These are phyloP conservation scores for Passer montanus DNA, from an alignment of 2,113 vertebrate species.

Conservation along the genomic window DNA sequence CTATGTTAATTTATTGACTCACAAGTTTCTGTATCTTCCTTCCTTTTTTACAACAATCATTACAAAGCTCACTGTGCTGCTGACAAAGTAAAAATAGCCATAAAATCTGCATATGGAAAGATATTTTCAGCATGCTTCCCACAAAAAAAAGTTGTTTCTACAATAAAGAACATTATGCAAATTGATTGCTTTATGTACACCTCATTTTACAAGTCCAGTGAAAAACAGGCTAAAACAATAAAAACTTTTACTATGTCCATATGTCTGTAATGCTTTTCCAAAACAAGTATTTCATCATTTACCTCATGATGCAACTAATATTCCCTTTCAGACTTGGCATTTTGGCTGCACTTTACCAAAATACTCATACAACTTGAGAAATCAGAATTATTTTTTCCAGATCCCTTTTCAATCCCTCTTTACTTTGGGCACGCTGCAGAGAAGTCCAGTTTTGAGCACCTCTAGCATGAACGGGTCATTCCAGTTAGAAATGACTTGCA, in stretches of 20 bases:
- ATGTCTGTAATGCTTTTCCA: neutral
- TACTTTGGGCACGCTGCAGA: neutral
- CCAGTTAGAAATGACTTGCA: neutral
- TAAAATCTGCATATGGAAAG: neutral
- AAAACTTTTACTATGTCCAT: neutral
- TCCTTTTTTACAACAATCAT: neutral
- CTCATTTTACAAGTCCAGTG: neutral
- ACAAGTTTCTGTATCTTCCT: neutral
- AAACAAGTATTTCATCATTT: neutral
- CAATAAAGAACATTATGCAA: neutral
- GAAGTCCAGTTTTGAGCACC: neutral
- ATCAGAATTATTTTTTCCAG: neutral
- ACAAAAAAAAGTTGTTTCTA: neutral
- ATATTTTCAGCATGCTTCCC: neutral
- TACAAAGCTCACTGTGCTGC: neutral
- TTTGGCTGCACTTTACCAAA: neutral
- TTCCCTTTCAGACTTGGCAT: neutral
- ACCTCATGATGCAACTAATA: neutral
- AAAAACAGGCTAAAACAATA: neutral
- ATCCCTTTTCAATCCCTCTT: neutral
- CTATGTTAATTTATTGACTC: neutral
- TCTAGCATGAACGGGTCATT: neutral
- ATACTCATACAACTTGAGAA: neutral
- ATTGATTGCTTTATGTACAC: neutral
- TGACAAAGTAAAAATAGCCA: neutral